Conservation (phyloP, 2,888 invertebrate genomes). For the Scaptomyza parva region DNA sequence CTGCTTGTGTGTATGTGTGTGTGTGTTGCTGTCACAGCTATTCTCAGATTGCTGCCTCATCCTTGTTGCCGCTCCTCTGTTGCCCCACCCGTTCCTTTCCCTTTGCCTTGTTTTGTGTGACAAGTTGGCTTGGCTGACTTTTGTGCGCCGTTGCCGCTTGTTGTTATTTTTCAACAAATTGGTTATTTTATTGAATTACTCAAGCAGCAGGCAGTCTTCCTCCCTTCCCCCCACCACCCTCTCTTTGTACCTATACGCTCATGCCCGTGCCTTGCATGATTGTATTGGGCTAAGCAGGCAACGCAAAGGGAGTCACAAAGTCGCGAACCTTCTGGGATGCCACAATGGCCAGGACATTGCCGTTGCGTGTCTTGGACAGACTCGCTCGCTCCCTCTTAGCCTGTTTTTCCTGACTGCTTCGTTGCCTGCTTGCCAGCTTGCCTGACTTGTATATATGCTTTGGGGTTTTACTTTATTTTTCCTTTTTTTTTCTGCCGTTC, state of each 20-base stretch:
- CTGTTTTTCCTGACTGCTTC: no score
- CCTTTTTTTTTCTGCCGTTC: slow-evolving; percentile 25
- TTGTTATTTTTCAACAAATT: slow-evolving; percentile 79
- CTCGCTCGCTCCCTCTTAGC: slow-evolving; percentile 1
- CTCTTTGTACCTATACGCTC: neutral
- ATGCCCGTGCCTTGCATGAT: slow-evolving; percentile 45
- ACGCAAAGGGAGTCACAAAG: slow-evolving; percentile 28
- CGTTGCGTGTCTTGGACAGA: slow-evolving; percentile 62
- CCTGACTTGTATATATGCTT: slow-evolving; percentile 6
- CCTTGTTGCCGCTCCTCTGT: slow-evolving; percentile 7
- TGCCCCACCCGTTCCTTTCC: slow-evolving; percentile 22
- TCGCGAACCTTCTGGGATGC: slow-evolving; percentile 48
- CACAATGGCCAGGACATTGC: slow-evolving; percentile 40
- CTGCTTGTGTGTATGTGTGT: slow-evolving; percentile 8
- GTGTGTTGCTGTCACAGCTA: slow-evolving; percentile 35
- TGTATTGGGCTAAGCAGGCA: slow-evolving; percentile 72
- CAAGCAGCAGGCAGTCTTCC: slow-evolving; percentile 67
- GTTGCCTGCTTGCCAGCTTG: neutral
- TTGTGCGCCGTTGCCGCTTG: slow-evolving; percentile 62
- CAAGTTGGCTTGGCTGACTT: slow-evolving; percentile 65
- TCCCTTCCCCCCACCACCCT: neutral
- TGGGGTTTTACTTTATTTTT: no score
- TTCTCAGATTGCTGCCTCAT: slow-evolving; percentile 55
- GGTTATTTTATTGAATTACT: slow-evolving; percentile 81
- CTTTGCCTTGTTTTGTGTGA: slow-evolving; percentile 52